Evolutionary conservation across 2,888 invertebrate genomes (phyloP).

Genomic region (Orgyia antiqua): DNA sequence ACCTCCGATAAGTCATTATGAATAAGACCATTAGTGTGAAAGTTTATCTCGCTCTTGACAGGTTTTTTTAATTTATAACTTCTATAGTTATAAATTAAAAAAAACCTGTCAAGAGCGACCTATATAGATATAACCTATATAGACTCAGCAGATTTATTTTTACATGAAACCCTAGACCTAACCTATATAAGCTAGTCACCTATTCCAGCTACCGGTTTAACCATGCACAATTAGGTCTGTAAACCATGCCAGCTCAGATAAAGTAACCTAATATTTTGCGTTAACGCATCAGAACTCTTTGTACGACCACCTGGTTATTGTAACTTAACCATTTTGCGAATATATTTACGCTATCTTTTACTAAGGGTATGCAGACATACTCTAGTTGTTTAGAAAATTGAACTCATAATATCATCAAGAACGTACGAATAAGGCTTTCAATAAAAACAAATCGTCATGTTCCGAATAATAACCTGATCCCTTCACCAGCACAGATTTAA

Average conservation of each 20-base stretch:
- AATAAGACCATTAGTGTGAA: no score
- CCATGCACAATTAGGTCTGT: conserved; percentile 20
- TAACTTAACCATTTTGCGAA: conserved; percentile 18
- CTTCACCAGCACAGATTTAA: conserved; percentile 21
- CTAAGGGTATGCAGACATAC: conserved; percentile 9
- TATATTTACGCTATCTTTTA: conserved; percentile 27
- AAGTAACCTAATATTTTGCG: conserved; percentile 23
- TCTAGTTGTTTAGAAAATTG: no score
- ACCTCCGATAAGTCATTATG: no score
- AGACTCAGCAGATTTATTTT: no score
- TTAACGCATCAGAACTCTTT: conserved; percentile 11
- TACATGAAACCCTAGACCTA: background rate
- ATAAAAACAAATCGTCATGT: background rate
- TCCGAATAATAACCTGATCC: conserved; percentile 8
- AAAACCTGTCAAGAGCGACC: no score
- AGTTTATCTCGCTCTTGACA: no score
- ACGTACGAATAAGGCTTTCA: no score
- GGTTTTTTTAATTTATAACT: no score
- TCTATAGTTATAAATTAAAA: no score
- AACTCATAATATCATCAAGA: no score
- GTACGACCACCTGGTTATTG: conserved; percentile 22
- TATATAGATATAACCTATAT: no score
- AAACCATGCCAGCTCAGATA: conserved; percentile 17
- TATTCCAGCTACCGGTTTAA: conserved; percentile 8
- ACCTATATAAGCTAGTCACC: background rate